Percentiles rank a stretch among this genome's conserved stretches.
phyloP scores from a whole-genome alignment of 2,797 vertebrate genomes.

The Gila robusta region DNA sequence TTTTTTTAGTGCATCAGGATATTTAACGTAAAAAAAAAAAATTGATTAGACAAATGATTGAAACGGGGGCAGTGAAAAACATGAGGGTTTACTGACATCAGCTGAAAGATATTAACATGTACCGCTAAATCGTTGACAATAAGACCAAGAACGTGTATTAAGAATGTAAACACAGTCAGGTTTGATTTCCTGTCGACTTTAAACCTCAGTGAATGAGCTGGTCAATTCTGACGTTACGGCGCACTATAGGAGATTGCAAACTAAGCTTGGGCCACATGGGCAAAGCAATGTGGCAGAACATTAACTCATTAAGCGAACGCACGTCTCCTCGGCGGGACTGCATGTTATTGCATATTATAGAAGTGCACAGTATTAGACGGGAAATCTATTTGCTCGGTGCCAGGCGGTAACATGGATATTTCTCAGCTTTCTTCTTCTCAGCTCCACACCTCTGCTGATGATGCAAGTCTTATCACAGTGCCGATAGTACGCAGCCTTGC shows the following conservation, averaged over 20 bases:
- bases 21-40: background rate
- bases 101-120: background rate
- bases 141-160: background rate
- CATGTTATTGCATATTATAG: slow-evolving; percentile 10
- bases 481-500: slow-evolving; percentile 41
- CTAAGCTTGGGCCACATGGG: slow-evolving; percentile 8
- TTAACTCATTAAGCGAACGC: slow-evolving; percentile 19
- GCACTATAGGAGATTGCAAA: background rate
- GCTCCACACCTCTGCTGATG: slow-evolving; percentile 42
- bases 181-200: background rate
- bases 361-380: background rate
- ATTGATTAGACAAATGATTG: background rate
- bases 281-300: slow-evolving; percentile 30
- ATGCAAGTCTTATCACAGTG: slow-evolving; percentile 56
- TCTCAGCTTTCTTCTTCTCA: slow-evolving; percentile 36
- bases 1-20: background rate
- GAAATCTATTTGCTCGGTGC: slow-evolving; percentile 31
- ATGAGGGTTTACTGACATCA: background rate
- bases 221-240: background rate
- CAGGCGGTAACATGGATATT: slow-evolving; percentile 9
- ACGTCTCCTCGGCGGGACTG: background rate
- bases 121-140: background rate
- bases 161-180: background rate
- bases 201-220: slow-evolving; percentile 1
- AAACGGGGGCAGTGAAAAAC: background rate